Base-by-base conservation (phyloP, 2,113 vertebrate genomes). In the Tiliqua scincoides region DNA sequence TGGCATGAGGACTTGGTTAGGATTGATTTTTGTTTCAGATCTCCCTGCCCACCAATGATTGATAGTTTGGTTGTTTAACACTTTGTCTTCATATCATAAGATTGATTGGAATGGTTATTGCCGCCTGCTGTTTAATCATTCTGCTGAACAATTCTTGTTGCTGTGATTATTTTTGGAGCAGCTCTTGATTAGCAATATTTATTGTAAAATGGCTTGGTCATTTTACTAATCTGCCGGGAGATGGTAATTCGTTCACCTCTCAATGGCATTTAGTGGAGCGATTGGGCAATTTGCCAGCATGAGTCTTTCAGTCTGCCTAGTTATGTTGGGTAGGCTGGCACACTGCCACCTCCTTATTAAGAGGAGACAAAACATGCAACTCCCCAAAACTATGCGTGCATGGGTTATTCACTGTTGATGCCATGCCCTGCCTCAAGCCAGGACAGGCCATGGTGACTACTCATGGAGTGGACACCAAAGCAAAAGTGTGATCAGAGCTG, bases 81-180 rank as follows among this genome's bases (percentile, higher is more conserved):
- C 83, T 94, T 90, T 86, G 76, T 92, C 76, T 95, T 90, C 67
- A 85, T 92, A 79, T 91, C 88, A 90, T 85, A 94, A 95, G 95
- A 93, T 48, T 89, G 90, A 95, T 93, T 93, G 92, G 88, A 90
- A 94, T 92, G 88, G 96, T 95, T 94, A 94, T 79, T 82, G 72
- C 83, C 92, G 85, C 52, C 7, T 91, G 91, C 91, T 94, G 90
- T 94, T 96, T 93, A 94, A 95, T 96, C 93, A 95, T 94, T 89
- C 89, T 93, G 67, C 86, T 93, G 81, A 83, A 78, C 91, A 95
- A 93, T 94, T 92, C 89, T 93, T 84, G 54, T 90, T 90, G 80
- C 83, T 91, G 85, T 91, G 76, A 84, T 88, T 94, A 43, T 84
- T 92, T n/a, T 85, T 90, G 75, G 65, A 76, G 61, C 32, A 74